Evolutionary conservation across 2,797 vertebrate species (phyloP), one percentile per base, ranked within the genome.

Genomic region (Iguana delicatissima): DNA sequence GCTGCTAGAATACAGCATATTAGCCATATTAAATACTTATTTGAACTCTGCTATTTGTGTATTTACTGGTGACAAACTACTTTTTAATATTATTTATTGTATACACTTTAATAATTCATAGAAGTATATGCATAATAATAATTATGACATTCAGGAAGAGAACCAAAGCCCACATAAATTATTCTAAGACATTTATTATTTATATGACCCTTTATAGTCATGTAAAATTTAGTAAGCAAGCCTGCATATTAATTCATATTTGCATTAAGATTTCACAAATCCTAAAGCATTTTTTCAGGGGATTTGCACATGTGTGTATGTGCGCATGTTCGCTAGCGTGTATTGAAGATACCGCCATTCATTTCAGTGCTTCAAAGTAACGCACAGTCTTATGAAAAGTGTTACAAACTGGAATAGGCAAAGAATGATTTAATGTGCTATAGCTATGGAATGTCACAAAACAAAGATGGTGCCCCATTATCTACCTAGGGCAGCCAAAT

Each of bases 41-140:
- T 93, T 94, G 93, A 94, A 94, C 90, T 91, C 91, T 74, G 73
- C 88, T 95, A 89, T 92, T 82, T 16, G 0, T 88, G 64, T 94
- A 82, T 87, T 94, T 94, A 90, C 1, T 46, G 77, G 90, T 86
- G 93, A 88, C 35, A 84, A 94, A 95, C 94, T 93, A 92, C 93
- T 94, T 94, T 46, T 94, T 89, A 94, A 92, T 91, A 59, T 92
- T 94, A 95, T 96, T 96, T 95, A 90, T 95, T 92, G 90, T 96
- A 55, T 76, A 83, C 90, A 81, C 91, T 90, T 95, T 85, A 94
- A 94, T 95, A 96, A 94, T 95, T 94, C 92, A 95, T 91, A 55
- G 85, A 79, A 82, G 82, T 89, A 3, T 69, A 20, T 90, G 88
- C 88, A 3, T 94, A 89, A 18, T 57, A 22, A 93, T 92, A 95